A percentile compares a stretch with the other conserved stretches of the same genome.
These are phyloP conservation scores for Pseudochirops cupreus DNA, from an alignment of 2,797 vertebrate species.

Conservation along the genomic window DNA sequence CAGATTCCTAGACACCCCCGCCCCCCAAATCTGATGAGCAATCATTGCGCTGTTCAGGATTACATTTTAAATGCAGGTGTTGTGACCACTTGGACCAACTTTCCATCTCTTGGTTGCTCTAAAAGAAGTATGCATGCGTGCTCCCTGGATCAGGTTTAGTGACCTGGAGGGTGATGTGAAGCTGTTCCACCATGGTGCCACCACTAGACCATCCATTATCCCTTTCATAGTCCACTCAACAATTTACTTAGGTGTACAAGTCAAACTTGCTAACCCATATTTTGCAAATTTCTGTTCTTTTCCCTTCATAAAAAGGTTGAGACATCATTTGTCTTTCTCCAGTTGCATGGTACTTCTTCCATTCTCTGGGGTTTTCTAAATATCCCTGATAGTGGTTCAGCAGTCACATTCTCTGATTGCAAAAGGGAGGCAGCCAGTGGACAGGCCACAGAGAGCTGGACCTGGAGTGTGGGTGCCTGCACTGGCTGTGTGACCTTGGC, in stretches of 20 bases:
- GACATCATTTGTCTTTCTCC: neutral
- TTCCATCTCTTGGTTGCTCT: neutral
- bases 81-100: neutral
- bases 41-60: neutral
- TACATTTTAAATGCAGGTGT: neutral
- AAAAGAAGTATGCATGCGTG: neutral
- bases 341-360: too few relatives aligned
- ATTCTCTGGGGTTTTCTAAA: neutral
- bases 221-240: neutral
- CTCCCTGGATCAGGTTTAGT: too few relatives aligned
- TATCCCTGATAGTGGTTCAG: neutral
- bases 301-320: neutral
- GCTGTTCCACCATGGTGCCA: accelerated
- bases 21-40: too few relatives aligned
- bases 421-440: neutral
- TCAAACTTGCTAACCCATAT: neutral
- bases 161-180: neutral
- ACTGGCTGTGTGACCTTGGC: neutral
- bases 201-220: neutral
- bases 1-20: too few relatives aligned
- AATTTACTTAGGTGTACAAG: too few relatives aligned
- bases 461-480: neutral
- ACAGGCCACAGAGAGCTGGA: neutral
- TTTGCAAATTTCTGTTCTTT: neutral
- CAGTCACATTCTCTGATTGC: neutral